phyloP scores from a whole-genome alignment of 2,888 invertebrate genomes.

The Girardia tigrina region DNA sequence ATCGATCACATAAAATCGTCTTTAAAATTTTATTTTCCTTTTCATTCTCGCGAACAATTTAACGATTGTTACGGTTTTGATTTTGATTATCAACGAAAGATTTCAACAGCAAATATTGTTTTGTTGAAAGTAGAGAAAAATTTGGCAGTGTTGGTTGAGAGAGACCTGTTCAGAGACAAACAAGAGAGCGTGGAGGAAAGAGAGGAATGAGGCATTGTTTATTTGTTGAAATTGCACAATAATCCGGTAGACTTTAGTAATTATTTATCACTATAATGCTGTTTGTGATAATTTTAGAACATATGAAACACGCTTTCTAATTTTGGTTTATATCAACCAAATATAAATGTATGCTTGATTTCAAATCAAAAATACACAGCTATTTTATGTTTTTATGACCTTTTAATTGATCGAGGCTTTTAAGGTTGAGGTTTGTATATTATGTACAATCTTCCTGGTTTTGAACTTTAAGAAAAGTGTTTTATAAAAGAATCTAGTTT shows the following conservation, averaged over 20 bases:
- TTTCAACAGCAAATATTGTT: too few relatives aligned
- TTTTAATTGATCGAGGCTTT: too few relatives aligned
- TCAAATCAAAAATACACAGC: conserved; percentile 13
- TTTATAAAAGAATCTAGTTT: too few relatives aligned
- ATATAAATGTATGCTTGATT: conserved; percentile 17
- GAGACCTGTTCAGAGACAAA: too few relatives aligned
- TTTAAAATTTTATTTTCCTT: neutral
- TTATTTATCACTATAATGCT: conserved; percentile 3
- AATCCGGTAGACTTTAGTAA: conserved; percentile 18
- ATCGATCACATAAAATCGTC: neutral
- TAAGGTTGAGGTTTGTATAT: too few relatives aligned
- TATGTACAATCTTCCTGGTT: too few relatives aligned
- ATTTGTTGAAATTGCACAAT: conserved; percentile 4
- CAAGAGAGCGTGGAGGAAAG: neutral
- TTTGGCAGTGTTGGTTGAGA: too few relatives aligned
- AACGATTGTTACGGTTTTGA: too few relatives aligned
- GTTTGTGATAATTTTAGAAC: conserved; percentile 23
- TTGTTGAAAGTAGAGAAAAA: too few relatives aligned
- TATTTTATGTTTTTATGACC: conserved; percentile 5
- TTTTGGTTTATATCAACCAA: conserved; percentile 13
- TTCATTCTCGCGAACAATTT: neutral
- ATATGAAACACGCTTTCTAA: neutral
- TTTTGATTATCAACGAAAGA: too few relatives aligned
- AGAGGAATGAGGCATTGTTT: neutral
- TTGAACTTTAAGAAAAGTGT: too few relatives aligned